A percentile compares a stretch with the other conserved stretches of the same genome.
Evolutionary conservation across 2,797 vertebrate species (phyloP).

Genomic region (Emys orbicularis): DNA sequence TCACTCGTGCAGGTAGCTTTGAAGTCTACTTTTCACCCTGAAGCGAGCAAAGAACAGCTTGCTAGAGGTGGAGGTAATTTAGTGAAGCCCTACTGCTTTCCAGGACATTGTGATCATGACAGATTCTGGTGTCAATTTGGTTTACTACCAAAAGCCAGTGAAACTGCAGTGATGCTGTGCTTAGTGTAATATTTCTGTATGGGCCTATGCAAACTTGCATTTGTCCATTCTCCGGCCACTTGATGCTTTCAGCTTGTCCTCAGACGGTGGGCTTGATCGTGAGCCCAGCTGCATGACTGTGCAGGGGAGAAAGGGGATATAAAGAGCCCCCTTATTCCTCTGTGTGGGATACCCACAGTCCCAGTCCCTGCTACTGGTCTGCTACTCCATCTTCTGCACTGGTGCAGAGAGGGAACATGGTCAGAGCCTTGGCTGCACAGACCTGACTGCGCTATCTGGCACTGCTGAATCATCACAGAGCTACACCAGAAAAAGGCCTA

Average conservation of each 20-base stretch:
- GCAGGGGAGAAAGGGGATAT: too few relatives aligned
- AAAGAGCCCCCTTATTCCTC: background rate
- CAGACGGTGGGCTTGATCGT: background rate
- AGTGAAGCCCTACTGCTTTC: background rate
- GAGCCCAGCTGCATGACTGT: background rate
- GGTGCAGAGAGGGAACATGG: too few relatives aligned
- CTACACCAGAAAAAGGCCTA: too few relatives aligned
- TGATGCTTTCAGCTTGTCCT: background rate
- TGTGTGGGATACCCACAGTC: background rate
- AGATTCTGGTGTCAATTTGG: background rate
- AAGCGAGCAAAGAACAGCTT: background rate
- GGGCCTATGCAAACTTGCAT: background rate
- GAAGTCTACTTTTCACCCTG: background rate
- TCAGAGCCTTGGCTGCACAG: background rate
- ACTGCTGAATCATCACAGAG: background rate
- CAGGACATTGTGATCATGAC: background rate
- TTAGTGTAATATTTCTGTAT: background rate
- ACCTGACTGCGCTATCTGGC: background rate
- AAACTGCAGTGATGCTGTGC: background rate
- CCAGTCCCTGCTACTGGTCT: background rate
- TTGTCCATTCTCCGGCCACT: background rate
- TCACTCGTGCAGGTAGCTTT: background rate
- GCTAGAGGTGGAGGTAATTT: background rate
- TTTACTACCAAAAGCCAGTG: background rate
- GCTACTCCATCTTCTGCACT: background rate